Evolutionary conservation across 2,888 invertebrate species (phyloP), one percentile per base, ranked within the genome.

Genomic region (Coenonympha glycerion): DNA sequence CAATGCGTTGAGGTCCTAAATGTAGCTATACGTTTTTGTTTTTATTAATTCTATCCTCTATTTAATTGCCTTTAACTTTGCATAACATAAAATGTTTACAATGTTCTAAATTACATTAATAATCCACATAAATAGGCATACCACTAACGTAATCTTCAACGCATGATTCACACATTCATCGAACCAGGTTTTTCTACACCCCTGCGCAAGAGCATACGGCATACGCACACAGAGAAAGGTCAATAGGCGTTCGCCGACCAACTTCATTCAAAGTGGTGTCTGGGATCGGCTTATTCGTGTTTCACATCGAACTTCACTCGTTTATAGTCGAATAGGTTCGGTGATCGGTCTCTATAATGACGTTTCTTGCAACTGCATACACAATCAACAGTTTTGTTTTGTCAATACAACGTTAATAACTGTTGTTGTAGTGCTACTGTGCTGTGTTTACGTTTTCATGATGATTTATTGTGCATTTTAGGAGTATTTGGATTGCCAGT

Each of bases 201-300:
- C 73, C 54, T 55, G 61, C 63, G 68, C 64, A 55, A 52, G 61
- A 59, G 65, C 62, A 63, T 52, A 54, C 66, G 56, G 65, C 62
- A 63, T 52, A 54, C 66, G 56, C 66, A 71, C 71, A 66, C 69
- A 66, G 39, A 44, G 56, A 65, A 57, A 68, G 62, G 61, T 68
- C 64, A 68, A 64, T 60, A 68, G 65, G 68, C 68, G 46, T 26
- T 28, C 28, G 42, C 36, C 52, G 66, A 65, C 68, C 67, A 78
- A 85, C 85, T 85, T 81, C 84, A 82, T 78, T 79, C 75, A 71
- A 70, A 68, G 69, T 71, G 66, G 68, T 53, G 49, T 68, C 59
- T 52, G 65, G 65, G 66, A 60, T 65, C 64, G 62, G 61, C 62
- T 61, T 64, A 60, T 57, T 56, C 55, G 60, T 60, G 45, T 57